A percentile compares a stretch with the other conserved stretches of the same genome.
Evolutionary conservation across 2,797 vertebrate genomes (phyloP).

Genomic region (Enoplosus armatus): DNA sequence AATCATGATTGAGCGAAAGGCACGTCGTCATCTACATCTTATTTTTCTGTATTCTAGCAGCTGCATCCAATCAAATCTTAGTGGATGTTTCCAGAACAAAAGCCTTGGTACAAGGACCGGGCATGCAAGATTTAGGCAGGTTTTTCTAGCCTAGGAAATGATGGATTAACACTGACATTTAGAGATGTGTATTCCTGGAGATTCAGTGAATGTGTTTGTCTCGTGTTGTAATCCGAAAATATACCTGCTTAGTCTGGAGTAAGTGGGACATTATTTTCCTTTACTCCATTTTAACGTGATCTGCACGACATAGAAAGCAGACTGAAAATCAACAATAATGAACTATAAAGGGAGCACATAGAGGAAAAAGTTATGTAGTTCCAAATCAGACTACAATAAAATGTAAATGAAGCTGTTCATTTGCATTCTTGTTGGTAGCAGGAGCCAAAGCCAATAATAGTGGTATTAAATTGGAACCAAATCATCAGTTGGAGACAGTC

Average conservation of each 20-base stretch:
- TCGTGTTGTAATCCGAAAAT: neutral
- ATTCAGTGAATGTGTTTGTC: too few relatives aligned
- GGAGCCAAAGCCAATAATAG: fast-evolving
- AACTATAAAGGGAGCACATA: neutral
- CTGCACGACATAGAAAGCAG: neutral
- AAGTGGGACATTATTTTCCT: neutral
- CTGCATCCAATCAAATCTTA: neutral
- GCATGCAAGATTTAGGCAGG: neutral
- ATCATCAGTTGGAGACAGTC: neutral
- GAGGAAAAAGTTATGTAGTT: neutral
- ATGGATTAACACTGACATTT: neutral
- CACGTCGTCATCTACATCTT: too few relatives aligned
- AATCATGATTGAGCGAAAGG: neutral
- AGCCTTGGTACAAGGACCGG: neutral
- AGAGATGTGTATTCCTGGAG: neutral
- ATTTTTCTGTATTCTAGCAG: neutral
- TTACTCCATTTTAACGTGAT: neutral
- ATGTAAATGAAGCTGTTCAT: neutral
- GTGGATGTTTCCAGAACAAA: neutral
- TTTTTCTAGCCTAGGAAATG: neutral
- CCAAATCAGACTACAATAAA: neutral
- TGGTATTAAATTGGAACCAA: neutral
- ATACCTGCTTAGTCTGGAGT: neutral
- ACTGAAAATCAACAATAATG: neutral
- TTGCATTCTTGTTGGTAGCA: neutral